A percentile compares a stretch with the other conserved stretches of the same genome.
phyloP scores from a whole-genome alignment of 2,797 vertebrate species.

The Dendrocincla tyrannina region DNA sequence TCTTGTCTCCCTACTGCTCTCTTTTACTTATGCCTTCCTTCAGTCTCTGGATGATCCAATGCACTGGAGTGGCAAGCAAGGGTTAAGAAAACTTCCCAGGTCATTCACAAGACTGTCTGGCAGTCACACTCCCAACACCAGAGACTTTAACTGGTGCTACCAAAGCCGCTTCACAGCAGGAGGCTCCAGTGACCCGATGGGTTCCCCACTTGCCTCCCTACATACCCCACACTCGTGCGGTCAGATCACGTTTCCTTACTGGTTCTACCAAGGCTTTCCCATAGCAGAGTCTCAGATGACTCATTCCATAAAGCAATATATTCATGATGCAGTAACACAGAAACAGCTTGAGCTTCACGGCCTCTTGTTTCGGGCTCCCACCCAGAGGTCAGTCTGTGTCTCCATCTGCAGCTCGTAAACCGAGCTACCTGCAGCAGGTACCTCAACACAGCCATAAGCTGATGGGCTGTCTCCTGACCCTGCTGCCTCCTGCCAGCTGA shows the following conservation, averaged over 20 bases:
- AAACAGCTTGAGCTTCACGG: background rate
- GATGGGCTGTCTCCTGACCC: background rate
- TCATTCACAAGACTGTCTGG: background rate
- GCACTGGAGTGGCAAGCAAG: background rate
- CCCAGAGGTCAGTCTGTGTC: background rate
- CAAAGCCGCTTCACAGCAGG: accelerated
- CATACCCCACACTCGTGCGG: background rate
- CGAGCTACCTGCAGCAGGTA: background rate
- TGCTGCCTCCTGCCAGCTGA: background rate
- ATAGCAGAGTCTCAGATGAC: background rate
- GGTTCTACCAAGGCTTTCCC: accelerated
- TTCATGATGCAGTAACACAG: background rate
- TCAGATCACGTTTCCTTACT: background rate
- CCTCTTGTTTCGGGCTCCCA: background rate
- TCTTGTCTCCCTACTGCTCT: background rate
- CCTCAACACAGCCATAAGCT: background rate
- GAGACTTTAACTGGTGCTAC: background rate
- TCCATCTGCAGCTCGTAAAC: background rate
- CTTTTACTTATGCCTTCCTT: background rate
- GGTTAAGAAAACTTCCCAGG: background rate
- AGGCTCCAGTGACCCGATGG: background rate
- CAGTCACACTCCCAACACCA: background rate
- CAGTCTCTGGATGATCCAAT: background rate
- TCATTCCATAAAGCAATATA: background rate
- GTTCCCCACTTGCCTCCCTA: background rate